phyloP scores from a whole-genome alignment of 2,113 vertebrate species.

The Aegypius monachus region DNA sequence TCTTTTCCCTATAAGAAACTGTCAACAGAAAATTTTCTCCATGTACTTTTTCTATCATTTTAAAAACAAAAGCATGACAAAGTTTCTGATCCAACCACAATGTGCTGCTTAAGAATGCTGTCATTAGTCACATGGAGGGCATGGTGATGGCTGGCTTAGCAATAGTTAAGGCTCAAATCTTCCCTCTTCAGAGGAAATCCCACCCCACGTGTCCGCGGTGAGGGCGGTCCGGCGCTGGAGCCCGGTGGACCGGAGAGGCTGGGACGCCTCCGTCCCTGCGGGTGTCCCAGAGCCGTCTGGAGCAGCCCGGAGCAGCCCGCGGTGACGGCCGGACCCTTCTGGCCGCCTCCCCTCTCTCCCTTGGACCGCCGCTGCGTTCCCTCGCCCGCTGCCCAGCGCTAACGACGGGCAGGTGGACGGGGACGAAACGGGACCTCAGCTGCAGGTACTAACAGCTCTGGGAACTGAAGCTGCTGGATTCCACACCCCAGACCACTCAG shows the following conservation, averaged over 20 bases:
- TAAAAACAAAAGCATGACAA: neutral
- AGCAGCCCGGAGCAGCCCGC: neutral
- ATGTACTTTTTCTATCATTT: neutral
- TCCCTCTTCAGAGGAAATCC: neutral
- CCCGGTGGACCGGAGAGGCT: neutral
- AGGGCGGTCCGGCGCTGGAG: neutral
- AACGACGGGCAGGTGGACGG: neutral
- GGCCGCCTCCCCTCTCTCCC: too few relatives aligned
- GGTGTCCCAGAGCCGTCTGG: neutral
- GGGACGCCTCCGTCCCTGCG: too few relatives aligned
- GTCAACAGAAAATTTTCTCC: neutral
- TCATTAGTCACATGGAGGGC: neutral
- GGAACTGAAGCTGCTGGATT: neutral
- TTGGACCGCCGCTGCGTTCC: accelerated
- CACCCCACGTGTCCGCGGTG: accelerated
- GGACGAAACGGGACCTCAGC: accelerated
- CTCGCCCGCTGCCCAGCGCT: neutral
- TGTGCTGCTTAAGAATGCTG: neutral
- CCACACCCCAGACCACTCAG: neutral
- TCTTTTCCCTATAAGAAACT: neutral
- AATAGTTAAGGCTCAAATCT: too few relatives aligned
- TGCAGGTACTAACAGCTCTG: neutral
- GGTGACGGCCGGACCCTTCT: neutral
- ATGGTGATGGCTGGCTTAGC: too few relatives aligned
- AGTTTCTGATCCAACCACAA: neutral